phyloP scores from a whole-genome alignment of 2,113 vertebrate genomes.

The Heteronetta atricapilla region DNA sequence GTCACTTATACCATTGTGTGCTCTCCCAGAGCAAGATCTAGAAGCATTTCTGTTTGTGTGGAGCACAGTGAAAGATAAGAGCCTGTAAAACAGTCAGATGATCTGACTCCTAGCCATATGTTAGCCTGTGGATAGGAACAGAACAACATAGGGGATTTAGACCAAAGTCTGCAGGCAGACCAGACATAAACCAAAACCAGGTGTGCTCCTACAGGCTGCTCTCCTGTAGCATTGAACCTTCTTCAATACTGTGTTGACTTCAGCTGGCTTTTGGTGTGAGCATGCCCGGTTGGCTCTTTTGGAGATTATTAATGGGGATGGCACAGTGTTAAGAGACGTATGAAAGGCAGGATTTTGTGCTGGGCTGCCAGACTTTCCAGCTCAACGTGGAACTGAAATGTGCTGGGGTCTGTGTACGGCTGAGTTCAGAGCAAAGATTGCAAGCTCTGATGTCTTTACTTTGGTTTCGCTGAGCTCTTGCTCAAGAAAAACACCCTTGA shows the following conservation, averaged over 20 bases:
- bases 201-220: slow-evolving; percentile 10
- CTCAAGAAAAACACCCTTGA: not conserved
- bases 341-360: not conserved
- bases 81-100: slow-evolving; percentile 15
- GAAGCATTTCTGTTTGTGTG: not conserved
- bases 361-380: not conserved
- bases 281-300: not conserved
- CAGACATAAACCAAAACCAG: slow-evolving; percentile 34
- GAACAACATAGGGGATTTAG: not conserved
- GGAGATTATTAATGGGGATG: not conserved
- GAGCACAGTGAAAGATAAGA: not conserved
- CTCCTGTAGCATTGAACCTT: not conserved
- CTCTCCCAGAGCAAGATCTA: not conserved
- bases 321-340: not conserved
- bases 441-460: not conserved
- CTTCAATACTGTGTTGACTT: not conserved
- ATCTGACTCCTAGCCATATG: not conserved
- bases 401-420: not conserved
- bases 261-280: not conserved
- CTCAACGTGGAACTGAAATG: not conserved
- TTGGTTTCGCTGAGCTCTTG: not conserved
- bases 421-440: not conserved
- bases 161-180: not conserved
- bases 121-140: not conserved
- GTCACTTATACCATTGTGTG: not conserved